A percentile compares a stretch with the other conserved stretches of the same genome.
Evolutionary conservation across 1,140 invertebrate genomes (phyloP).

Genomic region (Druon quercuslanigerum): DNA sequence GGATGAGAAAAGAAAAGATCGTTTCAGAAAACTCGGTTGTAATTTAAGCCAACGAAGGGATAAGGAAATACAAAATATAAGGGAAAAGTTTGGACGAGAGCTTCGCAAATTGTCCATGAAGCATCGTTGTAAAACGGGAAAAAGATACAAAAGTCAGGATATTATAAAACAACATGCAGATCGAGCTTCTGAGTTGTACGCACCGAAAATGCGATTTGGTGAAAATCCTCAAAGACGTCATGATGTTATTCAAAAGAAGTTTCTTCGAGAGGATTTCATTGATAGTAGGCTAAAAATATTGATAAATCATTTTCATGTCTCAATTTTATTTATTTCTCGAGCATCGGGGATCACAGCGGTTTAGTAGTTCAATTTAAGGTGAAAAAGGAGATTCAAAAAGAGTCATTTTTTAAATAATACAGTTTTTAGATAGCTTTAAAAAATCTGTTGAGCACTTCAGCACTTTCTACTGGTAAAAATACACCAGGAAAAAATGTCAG

Average conservation of each 20-base stretch:
- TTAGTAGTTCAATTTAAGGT: no score
- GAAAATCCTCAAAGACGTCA: constrained; percentile 53
- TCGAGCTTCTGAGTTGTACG: constrained; percentile 75
- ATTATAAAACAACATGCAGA: constrained; percentile 71
- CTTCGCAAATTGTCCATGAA: constrained; percentile 76
- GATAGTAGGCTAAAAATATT: background rate
- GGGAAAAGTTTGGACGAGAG: constrained; percentile 69
- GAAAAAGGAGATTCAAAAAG: no score
- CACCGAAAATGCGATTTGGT: constrained; percentile 74
- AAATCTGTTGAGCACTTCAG: no score
- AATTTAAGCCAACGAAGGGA: constrained; percentile 51
- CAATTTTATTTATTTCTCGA: background rate
- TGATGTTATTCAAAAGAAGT: constrained; percentile 48
- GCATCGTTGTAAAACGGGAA: constrained; percentile 63
- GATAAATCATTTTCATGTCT: background rate
- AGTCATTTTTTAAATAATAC: no score
- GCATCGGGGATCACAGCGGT: no score
- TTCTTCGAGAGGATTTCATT: background rate
- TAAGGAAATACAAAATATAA: constrained; percentile 57
- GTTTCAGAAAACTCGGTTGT: constrained; percentile 55
- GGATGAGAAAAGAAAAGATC: constrained; percentile 66
- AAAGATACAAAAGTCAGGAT: constrained; percentile 63
- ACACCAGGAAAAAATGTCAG: no score
- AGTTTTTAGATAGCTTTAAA: no score
- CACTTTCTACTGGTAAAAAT: no score